Evolutionary conservation across 2,888 invertebrate species (phyloP), one percentile per base, ranked within the genome.

Genomic region (Epinotia demarniana): DNA sequence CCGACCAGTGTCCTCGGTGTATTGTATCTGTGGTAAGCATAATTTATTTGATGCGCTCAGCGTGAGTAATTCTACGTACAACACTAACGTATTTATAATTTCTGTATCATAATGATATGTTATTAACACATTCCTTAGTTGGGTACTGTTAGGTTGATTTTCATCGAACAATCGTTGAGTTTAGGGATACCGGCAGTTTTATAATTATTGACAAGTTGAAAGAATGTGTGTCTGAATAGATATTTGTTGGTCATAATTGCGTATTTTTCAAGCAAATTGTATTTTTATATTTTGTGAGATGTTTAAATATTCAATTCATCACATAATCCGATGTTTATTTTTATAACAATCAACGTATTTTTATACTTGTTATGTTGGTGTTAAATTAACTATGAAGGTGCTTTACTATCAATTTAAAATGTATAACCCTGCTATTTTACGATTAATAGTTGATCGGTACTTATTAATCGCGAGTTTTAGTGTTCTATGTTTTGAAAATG

Each of bases 21-120:
- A 83, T 79, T 72, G 85, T 90, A 92, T 92, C 91, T 90, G 90
- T 84, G 81, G 81, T 87, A 86, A 86, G 89, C 87, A 84, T 86
- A 84, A 85, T 81, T 85, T 87, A 86, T 86, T 85, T 85, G 85
- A 85, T 86, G 86, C 62, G 75, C 61, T 61, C 33, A 71, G 61
- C 71, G 71, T 39, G 66, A 43, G 33, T 74, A 72, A 72, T 64
- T 66, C 49, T 87, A 86, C 82, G 79, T 82, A 77, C 81, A 81
- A 81, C 77, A 84, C 82, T 84, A 84, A 80, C 81, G 84, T 92
- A 89, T 93, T 93, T 93, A 93, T 93, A 92, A 93, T 93, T 93
- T 93, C 93, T 93, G 93, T 93, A 93, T 90, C 93, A 90, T 92
- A 89, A 92, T 92, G 88, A 85, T 84, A 80, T 82, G 79, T 82